Base-by-base conservation (phyloP, 1,140 invertebrate genomes). In the Orius laevigatus region DNA sequence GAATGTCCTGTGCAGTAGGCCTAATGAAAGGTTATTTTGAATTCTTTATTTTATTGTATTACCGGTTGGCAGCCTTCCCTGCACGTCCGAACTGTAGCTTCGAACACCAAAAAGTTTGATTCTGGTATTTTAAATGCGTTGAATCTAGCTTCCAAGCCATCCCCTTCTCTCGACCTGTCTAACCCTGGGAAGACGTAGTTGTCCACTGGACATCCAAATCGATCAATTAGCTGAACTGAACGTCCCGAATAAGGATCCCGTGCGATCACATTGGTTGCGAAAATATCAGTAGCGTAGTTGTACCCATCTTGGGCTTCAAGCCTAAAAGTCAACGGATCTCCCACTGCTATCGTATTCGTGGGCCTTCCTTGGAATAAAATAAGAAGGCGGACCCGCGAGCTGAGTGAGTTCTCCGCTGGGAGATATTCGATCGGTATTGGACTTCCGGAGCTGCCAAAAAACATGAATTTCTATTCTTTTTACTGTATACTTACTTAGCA, bases 121-220 rank as follows among this genome's bases (percentile, higher is more conserved):
- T 92, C 87, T 0, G 89, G 89, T 57, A 93, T 90, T 66, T 93
- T 93, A 57, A 92, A 93, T 1, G 89, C 89, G 65, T 91, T 90
- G 60, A 93, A 93, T 55, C 86, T 71, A 0, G 87, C 85, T 67
- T 91, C 87, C 5, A 92, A 66, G 8, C 84, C 88, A 57, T 90
- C 85, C 0, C 84, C 83, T 57, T 78, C 84, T 16, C 87, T 70
- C 1, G 86, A 73, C 59, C 83, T 79, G 59, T 91, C 87, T 53
- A 93, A 61, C 59, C 88, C 84, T 0, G 88, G 88, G 66, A 93
- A 93, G 0, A 93, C 86, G 60, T 84, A 88, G 34, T 84, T 80
- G 65, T 93, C 87, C 1, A 91, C 83, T 1, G 87, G 88, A 59
- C 87, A 92, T 18, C 87, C 88, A 57, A 33, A 80, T 66, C 84